Percentiles rank a stretch among this genome's conserved stretches.
Conservation (phyloP, 2,888 invertebrate species). For the Pristionchus maxplancki region DNA sequence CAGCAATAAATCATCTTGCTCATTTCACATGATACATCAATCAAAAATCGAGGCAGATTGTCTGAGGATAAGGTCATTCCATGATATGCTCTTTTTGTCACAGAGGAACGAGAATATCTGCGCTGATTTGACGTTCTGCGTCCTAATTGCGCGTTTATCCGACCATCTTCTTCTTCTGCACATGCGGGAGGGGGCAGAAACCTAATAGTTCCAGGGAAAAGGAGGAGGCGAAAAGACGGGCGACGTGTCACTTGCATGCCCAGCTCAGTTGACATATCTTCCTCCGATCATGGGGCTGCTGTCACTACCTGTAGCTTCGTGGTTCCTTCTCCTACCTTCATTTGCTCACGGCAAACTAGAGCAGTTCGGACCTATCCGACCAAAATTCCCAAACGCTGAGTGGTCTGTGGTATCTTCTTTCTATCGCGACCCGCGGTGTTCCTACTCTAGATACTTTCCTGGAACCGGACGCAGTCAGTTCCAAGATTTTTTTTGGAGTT, state of each 20-base stretch:
- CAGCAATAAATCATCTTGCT: background rate
- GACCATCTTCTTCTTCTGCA: background rate
- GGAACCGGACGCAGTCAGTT: background rate
- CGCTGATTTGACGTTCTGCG: background rate
- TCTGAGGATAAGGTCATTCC: background rate
- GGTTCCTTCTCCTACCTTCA: background rate
- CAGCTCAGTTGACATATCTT: background rate
- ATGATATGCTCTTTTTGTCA: background rate
- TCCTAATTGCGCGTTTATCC: background rate
- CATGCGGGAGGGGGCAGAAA: background rate
- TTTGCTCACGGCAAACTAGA: background rate
- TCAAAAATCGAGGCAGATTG: background rate
- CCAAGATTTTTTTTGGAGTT: too few species aligned
- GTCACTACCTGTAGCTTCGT: background rate
- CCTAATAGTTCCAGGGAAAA: slow-evolving; percentile 35
- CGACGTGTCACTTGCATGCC: slow-evolving; percentile 15
- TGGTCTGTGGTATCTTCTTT: background rate
- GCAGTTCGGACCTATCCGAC: background rate
- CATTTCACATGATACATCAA: background rate
- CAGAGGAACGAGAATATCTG: background rate
- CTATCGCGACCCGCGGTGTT: background rate
- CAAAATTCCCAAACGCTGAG: background rate
- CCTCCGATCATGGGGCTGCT: background rate
- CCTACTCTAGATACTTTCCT: background rate
- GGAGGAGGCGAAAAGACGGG: background rate